Conservation (phyloP, 1,140 invertebrate species). For the Triops longicaudatus region DNA sequence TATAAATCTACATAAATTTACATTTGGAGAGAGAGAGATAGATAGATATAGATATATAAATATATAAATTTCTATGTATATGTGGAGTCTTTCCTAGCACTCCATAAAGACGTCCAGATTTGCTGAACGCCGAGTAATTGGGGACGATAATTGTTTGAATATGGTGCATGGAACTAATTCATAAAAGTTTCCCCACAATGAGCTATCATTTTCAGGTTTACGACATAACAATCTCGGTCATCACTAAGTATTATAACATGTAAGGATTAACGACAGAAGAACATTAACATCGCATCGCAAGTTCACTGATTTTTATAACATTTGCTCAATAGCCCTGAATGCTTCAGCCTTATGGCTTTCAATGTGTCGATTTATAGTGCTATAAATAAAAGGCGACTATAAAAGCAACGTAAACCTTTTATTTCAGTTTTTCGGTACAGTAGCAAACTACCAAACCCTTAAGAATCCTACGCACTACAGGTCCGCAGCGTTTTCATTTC, state of each 20-base stretch:
- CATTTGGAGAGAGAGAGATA: too few relatives aligned
- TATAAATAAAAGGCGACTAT: conserved; percentile 14
- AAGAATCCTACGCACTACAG: too few relatives aligned
- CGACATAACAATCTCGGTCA: conserved; percentile 12
- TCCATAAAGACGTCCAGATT: not conserved
- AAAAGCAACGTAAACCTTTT: conserved; percentile 12
- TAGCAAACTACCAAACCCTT: too few relatives aligned
- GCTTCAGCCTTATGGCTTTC: not conserved
- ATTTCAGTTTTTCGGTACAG: not conserved
- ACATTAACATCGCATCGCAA: conserved; percentile 8
- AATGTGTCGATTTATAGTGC: conserved; percentile 15
- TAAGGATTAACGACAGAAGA: not conserved
- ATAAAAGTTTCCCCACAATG: conserved; percentile 3
- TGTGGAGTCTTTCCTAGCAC: not conserved
- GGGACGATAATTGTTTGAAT: not conserved
- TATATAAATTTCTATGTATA: too few relatives aligned
- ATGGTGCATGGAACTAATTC: not conserved
- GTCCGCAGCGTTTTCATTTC: too few relatives aligned
- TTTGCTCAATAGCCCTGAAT: not conserved
- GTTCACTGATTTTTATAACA: conserved; percentile 15
- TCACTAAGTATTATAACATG: conserved; percentile 12
- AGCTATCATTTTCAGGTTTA: conserved; percentile 8
- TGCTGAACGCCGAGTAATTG: not conserved
- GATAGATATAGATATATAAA: too few relatives aligned
- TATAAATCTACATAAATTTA: too few relatives aligned